These are phyloP conservation scores for Pluvianellus socialis DNA, from an alignment of 2,113 vertebrate genomes.

Conservation along the genomic window DNA sequence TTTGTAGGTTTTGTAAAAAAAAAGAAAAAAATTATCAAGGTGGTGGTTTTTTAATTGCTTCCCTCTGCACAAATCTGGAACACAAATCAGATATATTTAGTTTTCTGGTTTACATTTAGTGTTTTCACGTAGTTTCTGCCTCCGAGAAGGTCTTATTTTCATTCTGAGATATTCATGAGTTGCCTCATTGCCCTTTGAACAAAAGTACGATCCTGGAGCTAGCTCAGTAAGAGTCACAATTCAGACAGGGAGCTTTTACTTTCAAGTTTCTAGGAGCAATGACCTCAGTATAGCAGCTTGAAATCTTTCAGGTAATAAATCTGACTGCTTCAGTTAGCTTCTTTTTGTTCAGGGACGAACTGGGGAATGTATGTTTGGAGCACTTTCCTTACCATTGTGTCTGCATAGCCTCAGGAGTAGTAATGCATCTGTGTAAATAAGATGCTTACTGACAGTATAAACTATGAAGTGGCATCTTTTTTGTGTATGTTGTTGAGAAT, in stretches of 20 bases:
- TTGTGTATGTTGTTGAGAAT: neutral
- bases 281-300: neutral
- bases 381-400: neutral
- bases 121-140: neutral
- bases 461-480: slow-evolving; percentile 32
- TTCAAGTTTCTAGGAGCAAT: neutral
- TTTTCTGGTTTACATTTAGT: neutral
- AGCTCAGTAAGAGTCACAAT: neutral
- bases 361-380: neutral
- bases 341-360: neutral
- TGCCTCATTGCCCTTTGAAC: neutral
- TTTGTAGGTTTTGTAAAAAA: neutral
- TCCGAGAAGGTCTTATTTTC: neutral
- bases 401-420: slow-evolving; percentile 16
- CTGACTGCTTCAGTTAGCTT: neutral
- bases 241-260: neutral
- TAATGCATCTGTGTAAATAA: slow-evolving; percentile 11
- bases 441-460: slow-evolving; percentile 34
- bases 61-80: neutral
- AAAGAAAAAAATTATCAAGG: neutral
- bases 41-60: neutral
- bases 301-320: slow-evolving; percentile 17
- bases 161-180: neutral
- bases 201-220: neutral
- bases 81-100: neutral